Conservation (phyloP, 2,797 vertebrate species). For the Falco cherrug region DNA sequence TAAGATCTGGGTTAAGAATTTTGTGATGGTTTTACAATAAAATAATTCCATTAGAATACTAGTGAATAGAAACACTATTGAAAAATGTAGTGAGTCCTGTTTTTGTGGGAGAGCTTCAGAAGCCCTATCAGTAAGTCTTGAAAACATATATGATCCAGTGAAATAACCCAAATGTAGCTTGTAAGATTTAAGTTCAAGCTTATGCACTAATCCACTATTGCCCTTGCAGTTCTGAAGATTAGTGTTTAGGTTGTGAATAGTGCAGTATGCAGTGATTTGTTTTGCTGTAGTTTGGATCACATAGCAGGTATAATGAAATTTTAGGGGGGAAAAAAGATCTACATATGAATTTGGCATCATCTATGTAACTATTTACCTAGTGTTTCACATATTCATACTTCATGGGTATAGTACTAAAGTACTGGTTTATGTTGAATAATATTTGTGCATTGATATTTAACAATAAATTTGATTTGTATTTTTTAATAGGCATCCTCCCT, state of each 20-base stretch:
- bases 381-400: neutral
- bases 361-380: neutral
- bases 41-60: neutral
- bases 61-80: neutral
- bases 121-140: neutral
- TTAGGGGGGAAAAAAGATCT: neutral
- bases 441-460: neutral
- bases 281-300: neutral
- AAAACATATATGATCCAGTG: neutral
- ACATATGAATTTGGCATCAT: fast-evolving
- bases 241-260: neutral
- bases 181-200: neutral
- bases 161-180: neutral
- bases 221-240: neutral
- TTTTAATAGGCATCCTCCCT: neutral
- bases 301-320: neutral
- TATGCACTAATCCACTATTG: neutral
- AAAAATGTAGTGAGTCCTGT: neutral
- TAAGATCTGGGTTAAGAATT: neutral
- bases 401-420: neutral
- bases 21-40: neutral
- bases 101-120: neutral
- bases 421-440: neutral
- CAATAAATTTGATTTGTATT: neutral
- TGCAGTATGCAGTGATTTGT: neutral